Conservation (phyloP, 2,113 vertebrate species). For the Emydocephalus ijimae region DNA sequence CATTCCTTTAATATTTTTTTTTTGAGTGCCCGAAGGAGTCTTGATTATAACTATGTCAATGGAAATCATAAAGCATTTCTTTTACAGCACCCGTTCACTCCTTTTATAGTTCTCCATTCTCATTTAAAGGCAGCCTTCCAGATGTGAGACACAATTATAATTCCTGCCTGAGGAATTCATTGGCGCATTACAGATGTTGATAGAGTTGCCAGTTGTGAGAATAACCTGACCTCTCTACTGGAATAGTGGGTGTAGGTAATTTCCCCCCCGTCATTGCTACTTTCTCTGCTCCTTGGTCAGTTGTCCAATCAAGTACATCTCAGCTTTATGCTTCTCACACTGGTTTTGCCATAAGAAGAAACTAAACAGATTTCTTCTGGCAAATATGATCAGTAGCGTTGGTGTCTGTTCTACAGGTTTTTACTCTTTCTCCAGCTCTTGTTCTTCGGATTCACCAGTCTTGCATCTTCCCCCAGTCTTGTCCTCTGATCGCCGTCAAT, state of each 20-base stretch:
- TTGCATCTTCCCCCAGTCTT: neutral
- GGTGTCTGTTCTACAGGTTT: accelerated
- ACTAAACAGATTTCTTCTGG: neutral
- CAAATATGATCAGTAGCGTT: neutral
- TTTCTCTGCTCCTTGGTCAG: neutral
- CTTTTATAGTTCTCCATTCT: neutral
- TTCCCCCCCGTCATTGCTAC: neutral
- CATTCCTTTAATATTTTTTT: neutral
- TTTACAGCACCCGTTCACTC: neutral
- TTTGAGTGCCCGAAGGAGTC: neutral
- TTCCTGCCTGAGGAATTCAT: neutral
- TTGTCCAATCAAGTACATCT: neutral
- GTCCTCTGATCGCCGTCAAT: neutral
- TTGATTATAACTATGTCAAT: neutral
- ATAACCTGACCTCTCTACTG: neutral
- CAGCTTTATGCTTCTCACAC: neutral
- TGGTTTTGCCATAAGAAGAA: neutral
- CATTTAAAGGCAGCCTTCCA: neutral
- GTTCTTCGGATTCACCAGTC: neutral
- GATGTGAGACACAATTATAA: neutral
- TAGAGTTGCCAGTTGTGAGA: neutral
- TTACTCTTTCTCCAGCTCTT: neutral
- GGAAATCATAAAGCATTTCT: neutral
- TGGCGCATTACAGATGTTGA: neutral
- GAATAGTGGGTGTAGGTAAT: neutral